Conservation (phyloP, 2,113 vertebrate genomes). For the Aegithalos caudatus region DNA sequence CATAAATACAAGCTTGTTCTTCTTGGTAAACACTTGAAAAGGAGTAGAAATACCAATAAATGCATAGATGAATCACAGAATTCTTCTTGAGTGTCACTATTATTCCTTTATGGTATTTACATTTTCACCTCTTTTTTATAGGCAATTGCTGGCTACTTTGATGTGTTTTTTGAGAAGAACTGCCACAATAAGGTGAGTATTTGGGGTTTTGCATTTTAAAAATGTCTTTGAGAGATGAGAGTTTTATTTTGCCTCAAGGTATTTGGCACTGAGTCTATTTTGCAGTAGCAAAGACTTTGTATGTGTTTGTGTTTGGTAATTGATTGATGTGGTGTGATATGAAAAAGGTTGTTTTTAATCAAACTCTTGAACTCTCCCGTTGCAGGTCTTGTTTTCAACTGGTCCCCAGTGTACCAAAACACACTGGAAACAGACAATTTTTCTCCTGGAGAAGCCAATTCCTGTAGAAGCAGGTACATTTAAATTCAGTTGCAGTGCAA, state of each 20-base stretch:
- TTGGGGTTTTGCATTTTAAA: constrained; percentile 19
- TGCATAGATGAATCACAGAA: neutral
- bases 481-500: neutral
- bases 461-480: constrained; percentile 82
- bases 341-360: constrained; percentile 71
- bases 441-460: constrained; percentile 87
- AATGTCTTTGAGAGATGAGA: constrained; percentile 11
- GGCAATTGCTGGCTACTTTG: constrained; percentile 95
- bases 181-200: constrained; percentile 85
- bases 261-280: constrained; percentile 66
- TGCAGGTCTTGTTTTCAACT: constrained; percentile 92
- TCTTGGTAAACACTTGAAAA: neutral
- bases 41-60: neutral
- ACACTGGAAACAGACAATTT: constrained; percentile 95
- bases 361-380: constrained; percentile 64
- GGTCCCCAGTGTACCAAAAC: constrained; percentile 84
- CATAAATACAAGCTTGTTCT: neutral
- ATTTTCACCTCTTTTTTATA: constrained; percentile 45
- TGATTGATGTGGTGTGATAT: constrained; percentile 72
- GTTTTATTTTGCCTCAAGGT: constrained; percentile 65
- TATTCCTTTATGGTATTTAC: neutral
- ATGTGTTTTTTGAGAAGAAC: constrained; percentile 91
- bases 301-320: constrained; percentile 43
- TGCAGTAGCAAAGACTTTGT: constrained; percentile 66
- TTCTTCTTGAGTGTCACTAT: neutral